Evolutionary conservation across 2,888 invertebrate genomes (phyloP), one percentile per base, ranked within the genome.

Genomic region (Cheilosia vulpina): DNA sequence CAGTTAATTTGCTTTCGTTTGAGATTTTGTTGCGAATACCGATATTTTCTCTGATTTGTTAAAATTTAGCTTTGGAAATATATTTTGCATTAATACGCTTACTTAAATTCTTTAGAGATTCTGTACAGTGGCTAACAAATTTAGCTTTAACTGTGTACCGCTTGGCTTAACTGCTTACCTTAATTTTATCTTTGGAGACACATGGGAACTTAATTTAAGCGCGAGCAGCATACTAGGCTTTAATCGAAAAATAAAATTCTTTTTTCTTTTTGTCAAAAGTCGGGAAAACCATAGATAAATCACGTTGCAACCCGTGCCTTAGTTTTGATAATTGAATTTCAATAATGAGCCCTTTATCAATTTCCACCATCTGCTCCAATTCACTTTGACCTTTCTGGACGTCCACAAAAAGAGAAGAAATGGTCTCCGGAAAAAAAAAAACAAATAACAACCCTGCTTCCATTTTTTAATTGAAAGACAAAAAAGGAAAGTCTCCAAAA

Each of bases 291-390:
- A 13, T 47, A 62, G 13, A 13, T 47, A 62, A 47, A 45, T 47
- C 63, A 34, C 47, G 15, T 19, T 43, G 7, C 60, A 41, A 17
- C 27, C 27, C 11, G 1, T 43, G 11, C 3, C 43, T n/a, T 9
- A 21, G 21, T 19, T 41, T 13, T 31, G 3, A 9, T 27, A 27
- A 45, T 27, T 31, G 38, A 19, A 57, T 38, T 57, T 45, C 45
- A 62, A 62, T 27, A 41, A 45, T 17, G 5, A 62, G 45, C 13
- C 9, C 13, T 5, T 1, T 45, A 6, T 45, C 5, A 13, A 27
- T 62, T 62, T 19, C 34, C 53, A 66, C n/a, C 66, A 41, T 38
- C 52, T 53, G 66, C 38, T 66, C 52, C 15, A 43, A 43, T 11
- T 4, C 31, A 21, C 4, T 13, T 38, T 13, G 13, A 15, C 19